Conservation (phyloP, 2,797 vertebrate species). For the Numenius phaeopus region DNA sequence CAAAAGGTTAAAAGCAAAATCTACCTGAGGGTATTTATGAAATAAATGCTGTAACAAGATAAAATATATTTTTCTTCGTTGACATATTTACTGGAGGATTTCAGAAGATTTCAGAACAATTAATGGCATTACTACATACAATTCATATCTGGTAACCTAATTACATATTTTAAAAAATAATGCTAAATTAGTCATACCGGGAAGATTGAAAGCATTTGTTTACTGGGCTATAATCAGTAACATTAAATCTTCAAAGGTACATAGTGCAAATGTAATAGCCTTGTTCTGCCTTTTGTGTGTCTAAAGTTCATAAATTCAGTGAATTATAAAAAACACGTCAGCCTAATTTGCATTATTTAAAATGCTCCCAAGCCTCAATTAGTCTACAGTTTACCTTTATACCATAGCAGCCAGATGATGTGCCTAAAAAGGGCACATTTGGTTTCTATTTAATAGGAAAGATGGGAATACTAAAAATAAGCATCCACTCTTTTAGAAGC, state of each 20-base stretch:
- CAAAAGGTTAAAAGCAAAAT: not conserved
- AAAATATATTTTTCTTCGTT: not conserved
- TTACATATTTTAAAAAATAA: not conserved
- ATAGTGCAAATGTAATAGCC: not conserved
- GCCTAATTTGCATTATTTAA: not conserved
- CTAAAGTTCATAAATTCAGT: not conserved
- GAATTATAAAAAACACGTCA: not conserved
- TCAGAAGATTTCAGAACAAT: not conserved
- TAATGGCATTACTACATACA: not conserved
- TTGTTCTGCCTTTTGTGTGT: not conserved
- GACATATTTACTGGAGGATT: not conserved
- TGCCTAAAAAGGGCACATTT: not conserved
- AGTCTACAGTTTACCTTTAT: not conserved
- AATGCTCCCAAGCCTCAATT: not conserved
- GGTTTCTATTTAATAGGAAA: not conserved
- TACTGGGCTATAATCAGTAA: not conserved
- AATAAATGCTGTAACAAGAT: not conserved
- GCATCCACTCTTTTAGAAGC: not conserved
- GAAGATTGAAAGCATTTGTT: not conserved
- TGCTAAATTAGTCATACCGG: not conserved
- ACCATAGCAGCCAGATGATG: fast-evolving
- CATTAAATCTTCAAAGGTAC: not conserved
- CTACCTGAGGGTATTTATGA: not conserved
- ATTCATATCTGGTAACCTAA: not conserved
- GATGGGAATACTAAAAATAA: not conserved